These are phyloP conservation scores for Eupithecia abbreviata DNA, from an alignment of 2,888 invertebrate genomes.

Conservation along the genomic window DNA sequence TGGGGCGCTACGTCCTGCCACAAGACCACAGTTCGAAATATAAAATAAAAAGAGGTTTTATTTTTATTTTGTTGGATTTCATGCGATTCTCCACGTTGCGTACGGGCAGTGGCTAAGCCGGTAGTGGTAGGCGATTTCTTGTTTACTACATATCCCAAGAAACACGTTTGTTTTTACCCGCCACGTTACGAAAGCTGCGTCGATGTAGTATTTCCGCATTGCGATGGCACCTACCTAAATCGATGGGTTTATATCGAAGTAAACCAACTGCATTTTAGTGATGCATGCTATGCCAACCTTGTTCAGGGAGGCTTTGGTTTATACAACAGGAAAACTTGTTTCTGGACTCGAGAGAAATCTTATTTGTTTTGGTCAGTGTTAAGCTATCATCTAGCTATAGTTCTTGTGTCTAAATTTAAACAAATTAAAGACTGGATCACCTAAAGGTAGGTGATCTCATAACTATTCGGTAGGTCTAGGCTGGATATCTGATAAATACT, in stretches of 20 bases:
- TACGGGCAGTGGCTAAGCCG: slow-evolving; percentile 74
- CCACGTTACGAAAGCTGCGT: slow-evolving; percentile 62
- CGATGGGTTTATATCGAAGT: slow-evolving; percentile 64
- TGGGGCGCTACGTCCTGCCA: slow-evolving; percentile 32
- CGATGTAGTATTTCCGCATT: slow-evolving; percentile 63
- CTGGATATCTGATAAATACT: no score
- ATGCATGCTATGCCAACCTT: slow-evolving; percentile 33
- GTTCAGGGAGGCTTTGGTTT: slow-evolving; percentile 32
- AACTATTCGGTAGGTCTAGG: no score
- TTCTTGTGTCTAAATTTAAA: neutral
- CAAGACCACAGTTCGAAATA: slow-evolving; percentile 31
- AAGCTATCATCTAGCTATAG: neutral
- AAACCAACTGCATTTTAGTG: slow-evolving; percentile 48
- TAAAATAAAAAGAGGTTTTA: slow-evolving; percentile 26
- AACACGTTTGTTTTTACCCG: slow-evolving; percentile 58
- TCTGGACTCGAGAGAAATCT: slow-evolving; percentile 36
- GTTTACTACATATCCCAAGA: slow-evolving; percentile 66
- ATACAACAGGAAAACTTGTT: slow-evolving; percentile 40
- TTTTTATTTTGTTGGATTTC: slow-evolving; percentile 31
- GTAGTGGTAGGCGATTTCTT: slow-evolving; percentile 71
- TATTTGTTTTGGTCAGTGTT: slow-evolving; percentile 25
- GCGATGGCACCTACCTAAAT: slow-evolving; percentile 61
- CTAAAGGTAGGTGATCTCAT: neutral
- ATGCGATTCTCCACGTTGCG: slow-evolving; percentile 72
- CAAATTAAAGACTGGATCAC: neutral